Conservation (phyloP, 1,140 invertebrate species). For the Pachypeltis micranthus region DNA sequence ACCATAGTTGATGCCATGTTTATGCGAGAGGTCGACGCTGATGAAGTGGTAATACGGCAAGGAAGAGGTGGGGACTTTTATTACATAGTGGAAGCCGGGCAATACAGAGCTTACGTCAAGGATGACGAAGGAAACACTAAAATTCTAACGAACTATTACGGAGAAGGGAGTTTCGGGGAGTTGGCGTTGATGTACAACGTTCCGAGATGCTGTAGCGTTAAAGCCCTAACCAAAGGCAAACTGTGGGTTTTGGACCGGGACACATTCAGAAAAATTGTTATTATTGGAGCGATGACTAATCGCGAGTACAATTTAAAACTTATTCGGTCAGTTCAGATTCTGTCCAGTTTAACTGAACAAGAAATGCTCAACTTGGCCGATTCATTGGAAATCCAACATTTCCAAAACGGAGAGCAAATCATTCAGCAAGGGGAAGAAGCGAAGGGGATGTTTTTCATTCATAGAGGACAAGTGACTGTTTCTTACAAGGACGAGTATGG, state of each 20-base stretch:
- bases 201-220: conserved; percentile 82
- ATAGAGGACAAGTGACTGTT: conserved; percentile 67
- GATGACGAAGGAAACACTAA: conserved; percentile 39
- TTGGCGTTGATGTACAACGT: conserved; percentile 94
- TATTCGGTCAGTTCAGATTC: conserved; percentile 83
- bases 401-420: conserved; percentile 62
- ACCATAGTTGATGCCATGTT: conserved; percentile 37
- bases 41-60: conserved; percentile 42
- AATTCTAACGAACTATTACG: conserved; percentile 78
- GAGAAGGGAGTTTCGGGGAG: conserved; percentile 87
- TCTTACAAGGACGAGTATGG: not conserved
- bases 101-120: conserved; percentile 76
- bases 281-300: conserved; percentile 92
- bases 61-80: conserved; percentile 59
- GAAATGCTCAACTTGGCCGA: conserved; percentile 94
- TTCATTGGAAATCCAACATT: conserved; percentile 70
- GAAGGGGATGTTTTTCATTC: conserved; percentile 94
- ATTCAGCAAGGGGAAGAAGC: conserved; percentile 88
- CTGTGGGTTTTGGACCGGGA: conserved; percentile 94
- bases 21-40: conserved; percentile 40
- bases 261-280: conserved; percentile 86
- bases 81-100: conserved; percentile 89
- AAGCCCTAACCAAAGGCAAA: conserved; percentile 65
- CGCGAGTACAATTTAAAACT: conserved; percentile 90
- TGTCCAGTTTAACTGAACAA: conserved; percentile 51